phyloP scores from a whole-genome alignment of 2,888 invertebrate genomes.

The Acrobasis repandana region DNA sequence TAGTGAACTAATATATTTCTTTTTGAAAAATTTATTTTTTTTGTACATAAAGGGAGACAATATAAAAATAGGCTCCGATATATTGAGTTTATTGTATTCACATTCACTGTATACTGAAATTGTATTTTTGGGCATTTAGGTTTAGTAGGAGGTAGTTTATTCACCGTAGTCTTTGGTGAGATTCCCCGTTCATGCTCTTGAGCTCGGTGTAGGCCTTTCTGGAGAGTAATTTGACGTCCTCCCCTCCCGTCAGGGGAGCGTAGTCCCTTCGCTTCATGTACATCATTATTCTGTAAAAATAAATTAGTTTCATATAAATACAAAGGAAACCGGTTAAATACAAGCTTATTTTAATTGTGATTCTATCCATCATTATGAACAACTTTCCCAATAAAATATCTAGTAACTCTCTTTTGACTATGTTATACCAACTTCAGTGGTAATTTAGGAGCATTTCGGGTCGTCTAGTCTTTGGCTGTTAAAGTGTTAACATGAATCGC shows the following conservation, averaged over 20 bases:
- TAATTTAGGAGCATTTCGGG: too few species aligned
- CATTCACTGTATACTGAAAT: neutral
- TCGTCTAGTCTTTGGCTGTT: too few species aligned
- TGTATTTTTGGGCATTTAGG: neutral
- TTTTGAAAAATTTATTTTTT: neutral
- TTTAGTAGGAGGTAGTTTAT: conserved; percentile 27
- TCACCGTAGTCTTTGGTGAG: conserved; percentile 60
- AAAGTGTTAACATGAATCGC: too few species aligned
- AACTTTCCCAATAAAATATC: too few species aligned
- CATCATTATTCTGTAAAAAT: conserved; percentile 67
- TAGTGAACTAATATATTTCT: neutral
- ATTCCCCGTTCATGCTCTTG: conserved; percentile 64
- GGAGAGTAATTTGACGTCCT: conserved; percentile 62
- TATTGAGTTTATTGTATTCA: neutral
- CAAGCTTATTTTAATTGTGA: too few species aligned
- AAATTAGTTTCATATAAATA: neutral
- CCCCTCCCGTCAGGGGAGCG: conserved; percentile 48
- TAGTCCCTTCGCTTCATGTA: conserved; percentile 69
- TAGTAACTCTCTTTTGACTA: too few species aligned
- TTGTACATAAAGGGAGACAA: neutral
- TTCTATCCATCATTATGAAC: too few species aligned
- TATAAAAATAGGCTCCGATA: neutral
- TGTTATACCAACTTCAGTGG: too few species aligned
- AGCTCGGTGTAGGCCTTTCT: conserved; percentile 70
- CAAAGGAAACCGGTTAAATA: too few species aligned